These are phyloP conservation scores for Phyllotreta cruciferae DNA, from an alignment of 2,888 invertebrate species.

Conservation along the genomic window DNA sequence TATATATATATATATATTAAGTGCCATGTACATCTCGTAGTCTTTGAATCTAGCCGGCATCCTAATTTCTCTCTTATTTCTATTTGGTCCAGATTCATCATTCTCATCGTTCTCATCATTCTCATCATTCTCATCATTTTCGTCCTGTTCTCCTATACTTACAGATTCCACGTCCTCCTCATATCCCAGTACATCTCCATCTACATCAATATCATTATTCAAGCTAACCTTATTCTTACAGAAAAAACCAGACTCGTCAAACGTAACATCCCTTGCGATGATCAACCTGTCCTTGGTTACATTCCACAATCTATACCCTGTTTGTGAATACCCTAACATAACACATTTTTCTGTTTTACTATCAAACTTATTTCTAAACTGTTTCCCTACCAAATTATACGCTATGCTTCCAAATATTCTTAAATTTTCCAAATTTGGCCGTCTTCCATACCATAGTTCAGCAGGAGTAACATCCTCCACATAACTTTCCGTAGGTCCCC, in stretches of 20 bases:
- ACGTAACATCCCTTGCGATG: too few relatives aligned
- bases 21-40: conserved; percentile 30
- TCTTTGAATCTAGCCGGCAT: conserved; percentile 30
- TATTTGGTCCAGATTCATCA: too few relatives aligned
- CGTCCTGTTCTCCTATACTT: too few relatives aligned
- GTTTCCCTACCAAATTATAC: background rate
- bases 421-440: background rate
- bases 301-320: background rate
- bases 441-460: background rate
- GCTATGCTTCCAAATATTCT: background rate
- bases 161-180: too few relatives aligned
- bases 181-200: too few relatives aligned
- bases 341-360: background rate
- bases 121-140: too few relatives aligned
- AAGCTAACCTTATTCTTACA: too few relatives aligned
- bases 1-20: conserved; percentile 36
- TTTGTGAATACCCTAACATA: background rate
- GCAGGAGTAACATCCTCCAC: background rate
- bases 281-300: background rate
- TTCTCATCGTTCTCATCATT: too few relatives aligned
- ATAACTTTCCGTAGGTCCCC: background rate
- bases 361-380: background rate
- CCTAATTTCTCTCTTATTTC: conserved; percentile 22
- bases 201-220: too few relatives aligned
- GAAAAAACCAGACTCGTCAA: too few relatives aligned